A percentile compares a stretch with the other conserved stretches of the same genome.
phyloP scores from a whole-genome alignment of 2,797 vertebrate species.

The Trachurus trachurus region DNA sequence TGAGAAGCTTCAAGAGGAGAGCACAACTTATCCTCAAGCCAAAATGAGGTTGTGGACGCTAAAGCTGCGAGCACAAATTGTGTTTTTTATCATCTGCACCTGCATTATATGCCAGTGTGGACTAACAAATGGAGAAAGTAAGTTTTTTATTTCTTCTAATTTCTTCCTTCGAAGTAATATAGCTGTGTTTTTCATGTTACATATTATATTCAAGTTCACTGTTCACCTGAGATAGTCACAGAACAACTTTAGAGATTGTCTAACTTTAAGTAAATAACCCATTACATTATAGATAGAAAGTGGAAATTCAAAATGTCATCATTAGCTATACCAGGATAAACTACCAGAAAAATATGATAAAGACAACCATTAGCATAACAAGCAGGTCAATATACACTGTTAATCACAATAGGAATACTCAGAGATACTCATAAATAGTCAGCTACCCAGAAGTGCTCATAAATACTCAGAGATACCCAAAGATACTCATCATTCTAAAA shows the following conservation, averaged over 20 bases:
- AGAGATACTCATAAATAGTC: too few relatives aligned
- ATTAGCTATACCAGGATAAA: not conserved
- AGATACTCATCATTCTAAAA: too few relatives aligned
- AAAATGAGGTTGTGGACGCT: conserved; percentile 84
- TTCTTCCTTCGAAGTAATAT: not conserved
- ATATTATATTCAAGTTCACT: not conserved
- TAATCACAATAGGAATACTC: not conserved
- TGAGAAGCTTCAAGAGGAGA: conserved; percentile 59
- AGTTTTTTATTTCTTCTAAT: conserved; percentile 69
- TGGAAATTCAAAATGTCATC: not conserved
- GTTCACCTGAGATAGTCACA: not conserved
- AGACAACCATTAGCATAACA: not conserved
- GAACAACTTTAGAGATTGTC: not conserved
- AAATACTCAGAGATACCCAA: not conserved
- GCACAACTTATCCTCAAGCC: conserved; percentile 57
- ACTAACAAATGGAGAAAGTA: conserved; percentile 87
- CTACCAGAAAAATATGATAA: not conserved
- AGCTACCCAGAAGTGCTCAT: too few relatives aligned
- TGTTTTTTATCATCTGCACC: conserved; percentile 83
- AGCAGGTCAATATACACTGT: not conserved
- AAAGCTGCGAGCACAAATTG: conserved; percentile 76
- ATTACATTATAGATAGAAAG: not conserved
- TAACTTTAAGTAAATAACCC: not conserved
- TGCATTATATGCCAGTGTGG: conserved; percentile 84
- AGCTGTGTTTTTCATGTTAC: not conserved